A percentile compares a stretch with the other conserved stretches of the same genome.
These are phyloP conservation scores for Nestor notabilis DNA, from an alignment of 2,113 vertebrate species.

Conservation along the genomic window DNA sequence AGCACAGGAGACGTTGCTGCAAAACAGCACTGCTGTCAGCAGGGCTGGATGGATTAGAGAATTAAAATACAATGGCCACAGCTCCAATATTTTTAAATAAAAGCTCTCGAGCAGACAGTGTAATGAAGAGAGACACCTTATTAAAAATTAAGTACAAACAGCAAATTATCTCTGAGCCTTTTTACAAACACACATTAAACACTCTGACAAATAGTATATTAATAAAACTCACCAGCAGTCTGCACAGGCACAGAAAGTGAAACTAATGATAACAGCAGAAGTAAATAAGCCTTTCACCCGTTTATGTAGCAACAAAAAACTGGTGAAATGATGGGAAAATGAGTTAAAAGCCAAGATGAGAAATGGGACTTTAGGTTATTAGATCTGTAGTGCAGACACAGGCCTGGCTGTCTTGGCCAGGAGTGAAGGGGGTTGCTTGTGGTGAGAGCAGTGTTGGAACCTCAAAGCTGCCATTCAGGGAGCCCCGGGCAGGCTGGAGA, in stretches of 20 bases:
- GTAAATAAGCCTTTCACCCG: background rate
- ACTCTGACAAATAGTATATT: background rate
- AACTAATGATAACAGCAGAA: background rate
- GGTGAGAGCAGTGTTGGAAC: background rate
- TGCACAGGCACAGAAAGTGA: background rate
- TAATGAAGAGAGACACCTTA: conserved; percentile 27
- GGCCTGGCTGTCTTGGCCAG: background rate
- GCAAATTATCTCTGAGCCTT: background rate
- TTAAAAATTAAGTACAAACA: conserved; percentile 61
- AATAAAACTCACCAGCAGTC: background rate
- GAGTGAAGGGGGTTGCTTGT: fast-evolving
- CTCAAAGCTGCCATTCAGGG: background rate
- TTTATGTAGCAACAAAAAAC: background rate
- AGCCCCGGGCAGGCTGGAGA: background rate
- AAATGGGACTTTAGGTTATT: background rate
- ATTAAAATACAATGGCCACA: background rate
- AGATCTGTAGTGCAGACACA: background rate
- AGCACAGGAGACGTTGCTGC: fast-evolving
- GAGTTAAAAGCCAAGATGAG: background rate
- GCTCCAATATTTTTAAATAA: background rate
- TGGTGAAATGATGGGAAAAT: background rate
- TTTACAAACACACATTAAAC: background rate
- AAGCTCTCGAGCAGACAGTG: background rate
- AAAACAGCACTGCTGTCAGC: background rate
- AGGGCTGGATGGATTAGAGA: background rate